Evolutionary conservation across 2,888 invertebrate genomes (phyloP).

Genomic region (Mantis religiosa): DNA sequence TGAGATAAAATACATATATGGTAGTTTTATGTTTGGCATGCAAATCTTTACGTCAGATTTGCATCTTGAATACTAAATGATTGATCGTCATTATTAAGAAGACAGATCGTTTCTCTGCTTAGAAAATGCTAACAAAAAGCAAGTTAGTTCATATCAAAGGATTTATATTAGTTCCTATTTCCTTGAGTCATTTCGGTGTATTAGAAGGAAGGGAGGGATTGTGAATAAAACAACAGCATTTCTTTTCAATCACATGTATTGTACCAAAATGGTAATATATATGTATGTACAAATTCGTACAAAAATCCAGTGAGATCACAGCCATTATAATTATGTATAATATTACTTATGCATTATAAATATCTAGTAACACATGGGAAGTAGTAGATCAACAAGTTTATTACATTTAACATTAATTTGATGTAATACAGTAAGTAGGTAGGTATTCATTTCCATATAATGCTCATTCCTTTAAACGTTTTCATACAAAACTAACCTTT

Average conservation of each 20-base stretch:
- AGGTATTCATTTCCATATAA: neutral
- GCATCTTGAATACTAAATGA: no score
- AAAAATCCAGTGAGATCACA: conserved; percentile 18
- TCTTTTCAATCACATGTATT: conserved; percentile 11
- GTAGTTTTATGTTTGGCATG: no score
- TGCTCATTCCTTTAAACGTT: neutral
- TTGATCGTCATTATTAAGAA: no score
- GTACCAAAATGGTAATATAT: conserved; percentile 15
- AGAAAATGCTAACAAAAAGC: no score
- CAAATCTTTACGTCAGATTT: no score
- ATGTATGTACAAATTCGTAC: conserved; percentile 22
- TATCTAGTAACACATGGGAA: neutral
- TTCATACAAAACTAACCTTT: neutral
- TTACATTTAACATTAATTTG: neutral
- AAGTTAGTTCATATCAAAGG: no score
- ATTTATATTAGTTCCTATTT: no score
- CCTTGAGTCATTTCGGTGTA: no score
- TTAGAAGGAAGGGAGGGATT: neutral
- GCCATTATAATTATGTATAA: conserved; percentile 9
- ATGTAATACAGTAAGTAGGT: neutral
- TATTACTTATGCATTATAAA: neutral
- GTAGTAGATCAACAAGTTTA: neutral
- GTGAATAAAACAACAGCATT: neutral
- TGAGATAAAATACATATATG: no score
- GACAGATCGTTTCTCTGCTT: no score